phyloP scores from a whole-genome alignment of 2,797 vertebrate genomes.

The Parambassis ranga region DNA sequence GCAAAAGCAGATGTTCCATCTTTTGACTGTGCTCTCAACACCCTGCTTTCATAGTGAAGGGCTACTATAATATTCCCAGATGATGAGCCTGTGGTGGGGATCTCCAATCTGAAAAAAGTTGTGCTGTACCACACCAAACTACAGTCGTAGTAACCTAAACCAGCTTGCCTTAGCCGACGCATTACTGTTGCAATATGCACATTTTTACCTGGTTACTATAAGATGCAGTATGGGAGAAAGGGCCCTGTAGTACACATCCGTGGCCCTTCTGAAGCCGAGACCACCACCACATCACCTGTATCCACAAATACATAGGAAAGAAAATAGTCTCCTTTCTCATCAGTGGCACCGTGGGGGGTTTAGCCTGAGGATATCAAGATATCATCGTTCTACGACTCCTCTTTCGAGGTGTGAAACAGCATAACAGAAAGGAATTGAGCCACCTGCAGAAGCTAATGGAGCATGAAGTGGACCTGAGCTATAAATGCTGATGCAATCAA shows the following conservation, averaged over 20 bases:
- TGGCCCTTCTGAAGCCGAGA: not conserved
- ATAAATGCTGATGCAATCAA: constrained; percentile 77
- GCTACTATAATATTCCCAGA: not conserved
- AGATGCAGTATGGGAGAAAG: not conserved
- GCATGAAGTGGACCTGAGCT: constrained; percentile 66
- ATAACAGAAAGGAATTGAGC: constrained; percentile 32
- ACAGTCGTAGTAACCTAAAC: too few species aligned
- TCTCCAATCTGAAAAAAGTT: too few species aligned
- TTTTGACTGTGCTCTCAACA: constrained; percentile 5
- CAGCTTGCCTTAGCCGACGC: too few species aligned
- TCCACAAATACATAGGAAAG: not conserved
- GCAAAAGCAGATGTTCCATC: constrained; percentile 20
- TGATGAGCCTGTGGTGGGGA: not conserved
- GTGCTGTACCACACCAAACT: too few species aligned
- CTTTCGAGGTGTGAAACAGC: constrained; percentile 56
- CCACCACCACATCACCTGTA: constrained; percentile 1
- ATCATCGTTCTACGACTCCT: constrained; percentile 53
- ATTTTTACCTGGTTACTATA: not conserved
- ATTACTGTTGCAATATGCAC: too few species aligned
- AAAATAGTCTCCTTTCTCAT: constrained; percentile 33
- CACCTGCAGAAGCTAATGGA: constrained; percentile 56
- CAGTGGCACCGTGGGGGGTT: constrained; percentile 37
- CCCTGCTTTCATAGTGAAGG: not conserved
- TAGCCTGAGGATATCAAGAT: constrained; percentile 47
- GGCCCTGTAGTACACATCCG: not conserved